Evolutionary conservation across 2,113 vertebrate genomes (phyloP), one percentile per base, ranked within the genome.

Genomic region (Arenaria interpres): DNA sequence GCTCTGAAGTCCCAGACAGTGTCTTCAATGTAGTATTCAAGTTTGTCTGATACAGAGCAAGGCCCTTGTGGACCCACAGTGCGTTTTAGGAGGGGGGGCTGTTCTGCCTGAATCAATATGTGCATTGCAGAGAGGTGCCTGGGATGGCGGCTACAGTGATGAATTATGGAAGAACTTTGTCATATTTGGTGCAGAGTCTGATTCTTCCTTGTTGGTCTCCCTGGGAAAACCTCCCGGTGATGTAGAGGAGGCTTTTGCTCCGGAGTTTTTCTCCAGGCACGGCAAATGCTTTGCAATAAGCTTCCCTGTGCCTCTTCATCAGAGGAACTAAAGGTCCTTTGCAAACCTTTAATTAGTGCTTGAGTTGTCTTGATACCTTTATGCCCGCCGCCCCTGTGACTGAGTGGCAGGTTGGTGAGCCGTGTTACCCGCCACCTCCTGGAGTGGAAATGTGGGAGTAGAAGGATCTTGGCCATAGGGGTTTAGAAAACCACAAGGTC

Each of bases 321-420:
- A 66, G 77, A 46, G 50, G 20, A 20, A 53, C 35, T 25, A 30
- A 57, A 85, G 56, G 53, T 67, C 74, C 60, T 89, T 41, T 27
- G 16, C 67, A 88, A 86, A 53, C 59, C 45, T 87, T 60, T 66
- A 46, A 60, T 75, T 60, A 76, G 66, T 88, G 41, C 25, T 66
- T 79, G 35, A 15, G 54, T 93, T 54, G 21, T 43, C 16, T 54
- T 41, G 37, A 37, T 62, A 27, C 23, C 71, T 88, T 41, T 19
- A 4, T 50, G 37, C n/a, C 56, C 23, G 17, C 30, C 0, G 0
- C 23, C 24, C 17, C n/a, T 48, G 41, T 37, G 76, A 24, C 33
- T 22, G 33, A 51, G 69, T 2, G 7, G 62, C 28, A 7, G 62
- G 6, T 0, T 6, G 53, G 71, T 37, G 62, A 85, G 14, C 71